Evolutionary conservation across 2,797 vertebrate genomes (phyloP), one percentile per base, ranked within the genome.

Genomic region (Tarsius wallacei): DNA sequence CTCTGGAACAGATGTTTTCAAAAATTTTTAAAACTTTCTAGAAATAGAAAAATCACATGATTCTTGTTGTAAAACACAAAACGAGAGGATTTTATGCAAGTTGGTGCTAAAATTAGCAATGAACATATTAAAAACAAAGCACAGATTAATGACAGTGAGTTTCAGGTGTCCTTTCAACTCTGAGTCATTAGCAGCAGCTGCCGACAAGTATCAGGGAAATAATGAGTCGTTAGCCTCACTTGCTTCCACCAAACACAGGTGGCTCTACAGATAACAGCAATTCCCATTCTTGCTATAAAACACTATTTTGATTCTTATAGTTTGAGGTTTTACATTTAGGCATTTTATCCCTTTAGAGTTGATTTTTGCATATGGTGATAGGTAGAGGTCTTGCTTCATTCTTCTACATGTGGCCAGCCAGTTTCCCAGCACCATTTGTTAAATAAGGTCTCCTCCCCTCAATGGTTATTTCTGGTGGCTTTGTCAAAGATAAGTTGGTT

Each of bases 171-270:
- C 22, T 80, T 93, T 71, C 21, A 70, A 70, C 16, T 59, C 82
- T 64, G 51, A 84, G 53, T 92, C 77, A 93, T 78, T 90, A 66
- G 33, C 53, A 87, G 13, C 87, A 90, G 91, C 70, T 94, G 42
- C 70, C 90, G 42, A 92, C 57, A 96, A 73, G 68, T 42, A 87
- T 55, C 76, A 61, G 93, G 71, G 80, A 94, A 96, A 96, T 70
- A 93, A 83, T 87, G 73, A 94, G 53, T 84, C 73, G 68, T 63
- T 93, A 84, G n/a, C 59, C 36, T 92, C 71, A 64, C 81, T 93
- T 85, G 47, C 64, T 84, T 61, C 66, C 57, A 42, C 42, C 71
- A 90, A 80, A 84, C 16, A 82, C 33, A 77, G 24, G n/a, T 73
- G 64, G 36, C 11, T 90, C 42, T 80, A 80, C 33, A 80, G 47